These are phyloP conservation scores for Phragmatobia fuliginosa DNA, from an alignment of 2,888 invertebrate species.

Conservation along the genomic window DNA sequence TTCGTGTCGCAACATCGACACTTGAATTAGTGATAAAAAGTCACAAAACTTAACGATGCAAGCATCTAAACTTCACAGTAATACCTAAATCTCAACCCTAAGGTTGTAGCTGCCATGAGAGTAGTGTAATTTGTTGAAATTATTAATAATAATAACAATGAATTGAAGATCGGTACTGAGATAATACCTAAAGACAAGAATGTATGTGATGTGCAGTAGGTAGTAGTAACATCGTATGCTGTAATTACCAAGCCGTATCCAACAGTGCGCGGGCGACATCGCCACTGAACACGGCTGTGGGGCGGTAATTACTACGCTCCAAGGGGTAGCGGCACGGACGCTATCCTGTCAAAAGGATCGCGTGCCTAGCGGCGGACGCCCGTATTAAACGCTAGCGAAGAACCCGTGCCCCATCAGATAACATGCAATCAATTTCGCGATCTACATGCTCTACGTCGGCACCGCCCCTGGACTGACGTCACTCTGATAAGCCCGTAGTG, in stretches of 20 bases:
- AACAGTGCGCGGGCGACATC: slow-evolving; percentile 75
- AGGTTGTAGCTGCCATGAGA: neutral
- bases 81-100: neutral
- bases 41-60: slow-evolving; percentile 16
- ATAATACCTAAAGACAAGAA: slow-evolving; percentile 21
- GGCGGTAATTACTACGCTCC: slow-evolving; percentile 80
- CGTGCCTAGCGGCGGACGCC: slow-evolving; percentile 81
- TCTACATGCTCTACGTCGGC: slow-evolving; percentile 85
- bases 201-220: slow-evolving; percentile 26
- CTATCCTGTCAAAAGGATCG: slow-evolving; percentile 85
- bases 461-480: slow-evolving; percentile 83
- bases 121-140: neutral
- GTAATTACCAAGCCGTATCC: slow-evolving; percentile 43
- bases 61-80: neutral
- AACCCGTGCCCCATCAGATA: slow-evolving; percentile 85
- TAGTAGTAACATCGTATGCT: slow-evolving; percentile 37
- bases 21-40: slow-evolving; percentile 72
- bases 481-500: slow-evolving; percentile 81
- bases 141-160: neutral
- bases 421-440: slow-evolving; percentile 86
- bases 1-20: slow-evolving; percentile 70
- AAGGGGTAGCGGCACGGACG: slow-evolving; percentile 76
- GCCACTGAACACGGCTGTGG: slow-evolving; percentile 77
- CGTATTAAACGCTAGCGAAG: slow-evolving; percentile 85
- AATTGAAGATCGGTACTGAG: slow-evolving; percentile 5